Conservation (phyloP, 2,888 invertebrate species). For the Melanargia galathea region DNA sequence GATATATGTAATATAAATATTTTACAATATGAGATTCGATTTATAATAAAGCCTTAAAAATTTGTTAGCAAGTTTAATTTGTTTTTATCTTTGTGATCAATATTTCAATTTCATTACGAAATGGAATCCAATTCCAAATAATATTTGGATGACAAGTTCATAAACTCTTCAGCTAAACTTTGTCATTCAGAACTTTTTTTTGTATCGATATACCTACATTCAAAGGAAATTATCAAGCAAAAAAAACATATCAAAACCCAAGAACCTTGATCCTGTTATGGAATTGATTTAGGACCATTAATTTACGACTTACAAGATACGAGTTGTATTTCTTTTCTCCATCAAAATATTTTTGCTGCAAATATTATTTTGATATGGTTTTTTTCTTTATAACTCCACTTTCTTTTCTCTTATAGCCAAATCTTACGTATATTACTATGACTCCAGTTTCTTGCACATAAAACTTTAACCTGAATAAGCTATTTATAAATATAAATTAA, state of each 20-base stretch:
- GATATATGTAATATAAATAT: slow-evolving; percentile 3
- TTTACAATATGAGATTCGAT: slow-evolving; percentile 15
- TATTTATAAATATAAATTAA: too few species aligned
- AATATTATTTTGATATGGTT: background rate
- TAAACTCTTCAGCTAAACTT: background rate
- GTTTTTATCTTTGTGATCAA: background rate
- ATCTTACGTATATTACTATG: background rate
- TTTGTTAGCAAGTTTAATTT: background rate
- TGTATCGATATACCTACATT: too few species aligned
- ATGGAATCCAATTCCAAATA: background rate
- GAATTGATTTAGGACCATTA: too few species aligned
- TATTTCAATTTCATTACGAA: background rate
- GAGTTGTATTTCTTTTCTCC: too few species aligned
- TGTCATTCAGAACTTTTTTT: background rate
- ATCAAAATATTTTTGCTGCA: background rate
- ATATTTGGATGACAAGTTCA: background rate
- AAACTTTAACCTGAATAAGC: background rate
- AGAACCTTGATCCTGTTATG: background rate
- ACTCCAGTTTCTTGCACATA: background rate
- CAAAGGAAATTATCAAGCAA: too few species aligned
- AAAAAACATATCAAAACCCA: background rate
- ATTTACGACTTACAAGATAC: too few species aligned
- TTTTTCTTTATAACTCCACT: background rate
- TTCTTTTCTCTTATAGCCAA: background rate
- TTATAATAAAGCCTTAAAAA: background rate